A percentile compares a stretch with the other conserved stretches of the same genome.
These are phyloP conservation scores for Orbicella faveolata DNA, from an alignment of 64 coral and sea anemone genomes.

Conservation along the genomic window DNA sequence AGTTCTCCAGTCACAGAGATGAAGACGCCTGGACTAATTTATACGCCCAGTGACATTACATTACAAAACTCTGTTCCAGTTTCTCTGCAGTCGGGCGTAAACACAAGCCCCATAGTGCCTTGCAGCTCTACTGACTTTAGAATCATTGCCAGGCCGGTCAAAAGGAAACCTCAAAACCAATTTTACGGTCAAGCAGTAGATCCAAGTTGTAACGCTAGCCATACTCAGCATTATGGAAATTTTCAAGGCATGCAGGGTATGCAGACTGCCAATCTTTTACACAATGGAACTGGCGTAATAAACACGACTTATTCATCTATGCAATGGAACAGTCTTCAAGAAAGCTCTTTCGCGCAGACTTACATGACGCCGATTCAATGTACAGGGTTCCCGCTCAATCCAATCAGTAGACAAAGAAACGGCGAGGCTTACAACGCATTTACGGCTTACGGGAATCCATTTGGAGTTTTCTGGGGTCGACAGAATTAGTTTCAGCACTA, in stretches of 20 bases:
- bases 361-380: not conserved
- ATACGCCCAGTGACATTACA: not conserved
- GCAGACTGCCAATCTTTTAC: not conserved
- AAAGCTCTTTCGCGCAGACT: not conserved
- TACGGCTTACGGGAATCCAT: conserved; percentile 22
- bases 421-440: conserved; percentile 26
- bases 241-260: not conserved
- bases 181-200: not conserved
- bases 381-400: not conserved
- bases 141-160: not conserved
- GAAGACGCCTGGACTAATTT: not conserved
- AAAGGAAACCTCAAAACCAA: not conserved
- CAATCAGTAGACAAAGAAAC: not conserved
- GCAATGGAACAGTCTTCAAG: not conserved
- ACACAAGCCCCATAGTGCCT: not conserved
- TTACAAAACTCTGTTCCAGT: not conserved
- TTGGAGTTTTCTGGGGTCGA: conserved; percentile 6
- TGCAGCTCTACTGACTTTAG: not conserved
- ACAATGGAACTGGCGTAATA: not conserved
- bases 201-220: not conserved
- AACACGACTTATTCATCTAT: not conserved
- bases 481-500: not conserved
- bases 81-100: not conserved
- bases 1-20: not conserved
- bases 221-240: not conserved